Conservation (phyloP, 1,140 invertebrate genomes). For the Anagrus nilaparvatae region DNA sequence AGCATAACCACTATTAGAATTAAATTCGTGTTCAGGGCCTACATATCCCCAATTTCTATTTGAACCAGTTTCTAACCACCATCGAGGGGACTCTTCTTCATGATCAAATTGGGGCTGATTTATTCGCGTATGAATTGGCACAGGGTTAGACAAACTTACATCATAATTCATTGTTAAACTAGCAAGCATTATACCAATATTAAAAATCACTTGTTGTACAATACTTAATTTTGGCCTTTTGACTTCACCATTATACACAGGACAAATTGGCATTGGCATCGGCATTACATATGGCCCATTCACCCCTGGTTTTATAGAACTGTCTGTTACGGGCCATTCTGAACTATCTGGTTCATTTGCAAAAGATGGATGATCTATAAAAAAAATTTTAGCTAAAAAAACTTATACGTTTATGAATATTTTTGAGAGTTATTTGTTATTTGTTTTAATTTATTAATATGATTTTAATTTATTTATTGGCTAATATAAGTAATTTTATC, state of each 20-base stretch:
- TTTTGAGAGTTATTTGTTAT: background rate
- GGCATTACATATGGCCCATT: conserved; percentile 39
- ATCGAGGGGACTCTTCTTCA: conserved; percentile 26
- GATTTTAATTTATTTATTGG: too few relatives aligned
- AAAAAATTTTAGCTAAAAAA: too few relatives aligned
- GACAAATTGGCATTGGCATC: conserved; percentile 62
- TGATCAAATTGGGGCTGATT: conserved; percentile 47
- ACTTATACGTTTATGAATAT: too few relatives aligned
- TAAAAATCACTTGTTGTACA: conserved; percentile 76
- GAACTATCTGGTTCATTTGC: too few relatives aligned
- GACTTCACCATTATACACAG: conserved; percentile 60
- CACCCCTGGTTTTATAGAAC: conserved; percentile 40
- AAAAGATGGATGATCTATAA: conserved; percentile 38
- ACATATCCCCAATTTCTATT: conserved; percentile 39
- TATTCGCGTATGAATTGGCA: conserved; percentile 69
- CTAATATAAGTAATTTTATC: too few relatives aligned
- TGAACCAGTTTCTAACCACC: conserved; percentile 36
- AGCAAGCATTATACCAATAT: conserved; percentile 81
- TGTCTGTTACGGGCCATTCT: too few relatives aligned
- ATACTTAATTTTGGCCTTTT: conserved; percentile 62
- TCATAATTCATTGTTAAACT: conserved; percentile 84
- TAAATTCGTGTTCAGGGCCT: conserved; percentile 49
- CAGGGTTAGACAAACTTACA: conserved; percentile 75
- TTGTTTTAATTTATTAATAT: background rate
- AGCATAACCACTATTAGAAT: conserved; percentile 51